phyloP scores from a whole-genome alignment of 2,888 invertebrate species.

The Beris morrisii region DNA sequence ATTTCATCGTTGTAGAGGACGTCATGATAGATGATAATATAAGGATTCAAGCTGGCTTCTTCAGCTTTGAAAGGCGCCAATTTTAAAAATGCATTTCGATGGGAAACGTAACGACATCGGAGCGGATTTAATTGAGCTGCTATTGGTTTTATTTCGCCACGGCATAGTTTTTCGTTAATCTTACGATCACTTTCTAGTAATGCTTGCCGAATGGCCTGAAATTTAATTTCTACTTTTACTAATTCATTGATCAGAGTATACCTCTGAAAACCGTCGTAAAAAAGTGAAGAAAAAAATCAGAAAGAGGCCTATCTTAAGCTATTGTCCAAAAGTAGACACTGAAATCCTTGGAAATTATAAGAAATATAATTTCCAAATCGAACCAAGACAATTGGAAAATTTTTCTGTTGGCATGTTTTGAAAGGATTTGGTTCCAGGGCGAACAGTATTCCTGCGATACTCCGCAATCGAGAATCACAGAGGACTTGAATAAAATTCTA shows the following conservation, averaged over 20 bases:
- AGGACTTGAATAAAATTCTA: too few species aligned
- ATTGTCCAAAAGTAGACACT: too few species aligned
- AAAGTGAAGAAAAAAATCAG: too few species aligned
- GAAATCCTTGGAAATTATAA: too few species aligned
- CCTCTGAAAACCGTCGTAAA: too few species aligned
- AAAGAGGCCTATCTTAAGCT: too few species aligned
- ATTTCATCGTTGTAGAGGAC: constrained; percentile 88
- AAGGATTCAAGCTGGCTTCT: constrained; percentile 75
- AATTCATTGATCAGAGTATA: background rate
- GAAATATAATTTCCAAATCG: too few species aligned
- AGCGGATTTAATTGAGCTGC: constrained; percentile 57
- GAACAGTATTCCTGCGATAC: too few species aligned
- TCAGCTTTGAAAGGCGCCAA: constrained; percentile 81
- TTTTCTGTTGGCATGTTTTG: too few species aligned
- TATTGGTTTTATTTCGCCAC: constrained; percentile 69
- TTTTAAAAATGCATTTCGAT: constrained; percentile 71
- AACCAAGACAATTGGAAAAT: too few species aligned
- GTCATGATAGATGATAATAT: constrained; percentile 83
- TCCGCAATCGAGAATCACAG: too few species aligned
- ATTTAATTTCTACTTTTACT: background rate
- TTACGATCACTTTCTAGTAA: background rate
- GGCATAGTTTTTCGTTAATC: constrained; percentile 76
- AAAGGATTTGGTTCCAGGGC: too few species aligned
- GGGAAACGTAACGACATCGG: constrained; percentile 71
- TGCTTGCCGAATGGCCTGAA: background rate